Evolutionary conservation across 2,888 invertebrate genomes (phyloP), one percentile per base, ranked within the genome.

Genomic region (Heliconius cydno): DNA sequence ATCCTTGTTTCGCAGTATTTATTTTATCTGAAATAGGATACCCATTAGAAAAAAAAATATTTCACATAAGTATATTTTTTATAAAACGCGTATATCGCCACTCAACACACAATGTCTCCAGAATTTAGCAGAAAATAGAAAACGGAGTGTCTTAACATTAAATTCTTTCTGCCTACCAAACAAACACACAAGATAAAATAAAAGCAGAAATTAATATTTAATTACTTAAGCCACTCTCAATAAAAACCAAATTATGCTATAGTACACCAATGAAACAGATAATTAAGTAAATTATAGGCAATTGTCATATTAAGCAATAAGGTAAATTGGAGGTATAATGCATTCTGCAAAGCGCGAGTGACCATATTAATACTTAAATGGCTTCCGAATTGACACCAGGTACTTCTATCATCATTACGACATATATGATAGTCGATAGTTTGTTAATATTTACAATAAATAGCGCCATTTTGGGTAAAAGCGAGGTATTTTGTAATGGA

Each of bases 261-360:
- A 60, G 34, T n/a, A 34, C 34, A 73, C 25, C 60, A 34, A 73
- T 73, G 34, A 73, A 73, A 38, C 73, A 73, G 60, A 25, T 73
- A 60, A 73, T 73, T 60, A 73, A 57, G 57, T 73, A 73, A 73
- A 73, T 73, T 73, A 73, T 73, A 60, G 60, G 60, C 73, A 60
- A 73, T 73, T 73, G 65, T 75, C 65, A 75, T 65, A 75, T 41
- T 75, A 65, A 41, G 68, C 41, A 79, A 76, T 79, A 76, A 75
- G 70, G 70, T 46, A 74, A 75, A 79, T 76, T 76, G 65, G 34
- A 34, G 30, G 70, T 63, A 28, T 75, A 65, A 70, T 28, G 75
- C 68, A 65, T 60, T 75, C 30, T 19, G 68, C 41, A 38, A 68
- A 70, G 60, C 60, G 28, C 75, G 41, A 3, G 30, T 25, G 34